phyloP scores from a whole-genome alignment of 2,113 vertebrate genomes.

The Noctilio leporinus region DNA sequence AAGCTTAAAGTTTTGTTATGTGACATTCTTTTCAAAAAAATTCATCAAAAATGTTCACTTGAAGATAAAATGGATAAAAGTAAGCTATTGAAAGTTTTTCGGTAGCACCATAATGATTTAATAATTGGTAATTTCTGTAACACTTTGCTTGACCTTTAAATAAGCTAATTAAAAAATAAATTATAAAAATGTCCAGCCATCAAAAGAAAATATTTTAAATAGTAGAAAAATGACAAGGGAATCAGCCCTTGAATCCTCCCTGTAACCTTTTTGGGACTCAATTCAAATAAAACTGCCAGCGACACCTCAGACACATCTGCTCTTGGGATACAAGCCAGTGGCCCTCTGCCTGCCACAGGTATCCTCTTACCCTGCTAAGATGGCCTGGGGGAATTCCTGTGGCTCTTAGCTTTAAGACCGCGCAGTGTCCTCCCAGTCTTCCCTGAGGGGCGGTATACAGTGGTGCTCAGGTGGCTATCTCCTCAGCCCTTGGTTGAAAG shows the following conservation, averaged over 20 bases:
- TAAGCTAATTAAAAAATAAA: not conserved
- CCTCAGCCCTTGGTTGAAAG: not conserved
- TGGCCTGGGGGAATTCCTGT: not conserved
- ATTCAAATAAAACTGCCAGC: not conserved
- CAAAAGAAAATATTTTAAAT: not conserved
- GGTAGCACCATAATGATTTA: not conserved
- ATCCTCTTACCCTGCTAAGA: not conserved
- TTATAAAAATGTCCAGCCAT: not conserved
- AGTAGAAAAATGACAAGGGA: not conserved
- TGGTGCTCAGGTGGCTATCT: not conserved
- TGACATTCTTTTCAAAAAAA: not conserved
- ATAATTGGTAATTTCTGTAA: not conserved
- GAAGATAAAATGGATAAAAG: not conserved
- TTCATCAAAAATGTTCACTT: not conserved
- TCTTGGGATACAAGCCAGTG: not conserved
- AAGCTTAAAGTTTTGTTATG: not conserved
- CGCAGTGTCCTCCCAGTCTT: not conserved
- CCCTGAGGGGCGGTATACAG: accelerated
- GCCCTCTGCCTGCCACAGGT: not conserved
- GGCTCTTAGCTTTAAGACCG: not conserved
- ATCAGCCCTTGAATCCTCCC: not conserved
- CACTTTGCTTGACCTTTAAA: slow-evolving; percentile 29
- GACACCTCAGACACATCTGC: not conserved
- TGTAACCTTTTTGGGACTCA: not conserved
- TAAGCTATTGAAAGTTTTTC: not conserved